These are phyloP conservation scores for Fringilla coelebs DNA, from an alignment of 2,797 vertebrate species.

Conservation along the genomic window DNA sequence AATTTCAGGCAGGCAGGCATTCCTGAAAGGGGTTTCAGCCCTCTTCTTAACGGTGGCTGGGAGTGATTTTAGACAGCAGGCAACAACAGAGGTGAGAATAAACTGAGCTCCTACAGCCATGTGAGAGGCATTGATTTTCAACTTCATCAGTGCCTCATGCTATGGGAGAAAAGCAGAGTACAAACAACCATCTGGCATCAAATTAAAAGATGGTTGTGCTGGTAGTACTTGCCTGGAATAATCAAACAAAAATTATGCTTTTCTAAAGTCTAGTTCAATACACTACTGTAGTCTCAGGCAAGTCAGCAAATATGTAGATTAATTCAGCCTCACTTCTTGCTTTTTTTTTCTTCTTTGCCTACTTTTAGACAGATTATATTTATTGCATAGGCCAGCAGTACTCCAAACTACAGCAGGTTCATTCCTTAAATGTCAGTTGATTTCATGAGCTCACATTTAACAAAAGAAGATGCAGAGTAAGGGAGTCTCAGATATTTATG, in stretches of 20 bases:
- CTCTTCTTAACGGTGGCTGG: background rate
- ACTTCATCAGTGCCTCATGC: background rate
- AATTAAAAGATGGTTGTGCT: background rate
- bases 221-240: background rate
- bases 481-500: background rate
- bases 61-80: background rate
- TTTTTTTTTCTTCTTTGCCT: background rate
- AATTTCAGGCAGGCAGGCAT: background rate
- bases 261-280: background rate
- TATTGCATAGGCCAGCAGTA: constrained; percentile 4
- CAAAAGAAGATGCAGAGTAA: constrained; percentile 25
- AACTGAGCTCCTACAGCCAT: background rate
- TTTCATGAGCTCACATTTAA: constrained; percentile 42
- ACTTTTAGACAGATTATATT: constrained; percentile 12
- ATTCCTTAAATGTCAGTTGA: constrained; percentile 22
- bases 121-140: background rate
- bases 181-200: background rate
- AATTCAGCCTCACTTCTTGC: background rate
- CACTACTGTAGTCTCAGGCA: background rate
- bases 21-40: background rate
- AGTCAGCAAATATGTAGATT: constrained; percentile 19
- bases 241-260: background rate
- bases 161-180: background rate
- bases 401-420: background rate
- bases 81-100: background rate